A percentile compares a stretch with the other conserved stretches of the same genome.
These are phyloP conservation scores for Microtus oregoni DNA, from an alignment of 2,113 vertebrate genomes.

Conservation along the genomic window DNA sequence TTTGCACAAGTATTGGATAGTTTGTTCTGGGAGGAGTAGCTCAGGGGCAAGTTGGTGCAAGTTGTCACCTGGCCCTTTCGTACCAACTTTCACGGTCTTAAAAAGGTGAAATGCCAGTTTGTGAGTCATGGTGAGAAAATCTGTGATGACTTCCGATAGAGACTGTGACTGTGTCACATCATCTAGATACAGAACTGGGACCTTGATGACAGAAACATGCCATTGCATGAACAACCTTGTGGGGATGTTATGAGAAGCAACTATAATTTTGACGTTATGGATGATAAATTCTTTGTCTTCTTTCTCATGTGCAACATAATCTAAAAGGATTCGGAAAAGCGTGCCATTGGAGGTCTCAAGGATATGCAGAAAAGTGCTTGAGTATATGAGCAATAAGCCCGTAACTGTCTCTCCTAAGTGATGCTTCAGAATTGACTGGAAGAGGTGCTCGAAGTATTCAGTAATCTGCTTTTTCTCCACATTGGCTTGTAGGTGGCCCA, in stretches of 20 bases:
- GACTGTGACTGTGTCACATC: slow-evolving; percentile 44
- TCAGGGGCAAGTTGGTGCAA: slow-evolving; percentile 64
- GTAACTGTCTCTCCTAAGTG: slow-evolving; percentile 79
- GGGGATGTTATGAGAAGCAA: slow-evolving; percentile 85
- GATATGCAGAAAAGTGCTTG: slow-evolving; percentile 78
- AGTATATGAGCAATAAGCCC: slow-evolving; percentile 83
- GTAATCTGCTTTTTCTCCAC: slow-evolving; percentile 24
- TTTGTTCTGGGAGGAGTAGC: slow-evolving; percentile 80
- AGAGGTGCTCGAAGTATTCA: slow-evolving; percentile 81
- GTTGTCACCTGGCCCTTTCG: slow-evolving; percentile 35
- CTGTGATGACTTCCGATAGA: slow-evolving; percentile 66
- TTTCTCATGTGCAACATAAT: slow-evolving; percentile 71
- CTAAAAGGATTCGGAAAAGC: slow-evolving; percentile 80
- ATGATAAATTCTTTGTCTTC: slow-evolving; percentile 73
- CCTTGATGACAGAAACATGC: slow-evolving; percentile 53
- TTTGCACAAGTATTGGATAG: slow-evolving; percentile 73
- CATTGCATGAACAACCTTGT: slow-evolving; percentile 84
- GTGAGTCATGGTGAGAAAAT: slow-evolving; percentile 78
- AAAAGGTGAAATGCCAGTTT: slow-evolving; percentile 71
- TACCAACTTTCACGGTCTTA: slow-evolving; percentile 69
- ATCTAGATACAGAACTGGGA: not conserved
- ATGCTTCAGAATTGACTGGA: slow-evolving; percentile 69
- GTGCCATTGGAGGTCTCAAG: slow-evolving; percentile 84
- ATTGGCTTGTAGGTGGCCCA: slow-evolving; percentile 64
- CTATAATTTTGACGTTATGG: slow-evolving; percentile 82